Evolutionary conservation across 1,140 invertebrate species (phyloP).

Genomic region (Dendrolimus kikuchii): DNA sequence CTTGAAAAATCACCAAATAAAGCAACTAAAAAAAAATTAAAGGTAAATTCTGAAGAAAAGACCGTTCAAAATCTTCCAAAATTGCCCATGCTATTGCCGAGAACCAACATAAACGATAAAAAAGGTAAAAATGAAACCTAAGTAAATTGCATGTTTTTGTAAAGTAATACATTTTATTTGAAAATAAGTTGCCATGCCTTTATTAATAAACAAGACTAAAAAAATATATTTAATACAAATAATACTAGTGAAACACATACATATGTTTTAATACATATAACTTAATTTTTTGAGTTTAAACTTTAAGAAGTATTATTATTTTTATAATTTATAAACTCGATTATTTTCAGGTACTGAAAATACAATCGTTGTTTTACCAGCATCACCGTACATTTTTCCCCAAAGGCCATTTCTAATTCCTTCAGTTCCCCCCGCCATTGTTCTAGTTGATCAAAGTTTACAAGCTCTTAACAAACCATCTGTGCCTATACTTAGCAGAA

Average conservation of each 20-base stretch:
- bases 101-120: constrained; percentile 32
- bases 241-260: no score
- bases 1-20: constrained; percentile 44
- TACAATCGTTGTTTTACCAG: constrained; percentile 57
- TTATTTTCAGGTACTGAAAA: constrained; percentile 47
- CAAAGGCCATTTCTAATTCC: constrained; percentile 58
- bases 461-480: constrained; percentile 44
- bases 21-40: constrained; percentile 21
- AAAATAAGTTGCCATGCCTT: no score
- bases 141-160: no score
- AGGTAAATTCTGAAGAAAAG: constrained; percentile 6
- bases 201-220: no score
- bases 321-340: not conserved
- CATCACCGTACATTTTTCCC: constrained; percentile 56
- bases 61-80: constrained; percentile 23
- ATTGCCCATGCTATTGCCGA: constrained; percentile 46
- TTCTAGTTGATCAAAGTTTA: constrained; percentile 52
- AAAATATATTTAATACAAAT: no score
- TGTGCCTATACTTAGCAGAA: constrained; percentile 46
- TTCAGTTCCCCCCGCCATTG: constrained; percentile 50
- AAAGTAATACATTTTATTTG: no score
- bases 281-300: no score
- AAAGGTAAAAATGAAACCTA: constrained; percentile 25
- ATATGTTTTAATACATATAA: no score
- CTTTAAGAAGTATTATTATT: no score